Percentiles rank a stretch among this genome's conserved stretches.
Evolutionary conservation across 2,113 vertebrate species (phyloP).

Genomic region (Paedocypris sp.): DNA sequence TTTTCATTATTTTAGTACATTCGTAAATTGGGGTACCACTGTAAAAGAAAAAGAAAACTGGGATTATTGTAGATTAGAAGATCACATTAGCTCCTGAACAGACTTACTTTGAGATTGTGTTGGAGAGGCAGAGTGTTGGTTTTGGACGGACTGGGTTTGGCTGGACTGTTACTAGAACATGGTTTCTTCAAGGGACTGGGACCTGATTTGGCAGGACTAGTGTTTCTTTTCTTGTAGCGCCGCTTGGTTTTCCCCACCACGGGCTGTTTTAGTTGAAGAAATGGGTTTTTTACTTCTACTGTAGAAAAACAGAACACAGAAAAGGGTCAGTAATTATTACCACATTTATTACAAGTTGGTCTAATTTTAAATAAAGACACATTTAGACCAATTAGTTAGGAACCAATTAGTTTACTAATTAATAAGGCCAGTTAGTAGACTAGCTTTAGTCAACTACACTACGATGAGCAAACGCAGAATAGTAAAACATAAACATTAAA

Average conservation of each 20-base stretch:
- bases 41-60: too few species aligned
- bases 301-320: constrained; percentile 11
- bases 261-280: constrained; percentile 68
- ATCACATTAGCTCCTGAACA: neutral
- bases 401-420: too few species aligned
- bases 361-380: too few species aligned
- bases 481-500: too few species aligned
- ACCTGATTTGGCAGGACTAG: constrained; percentile 70
- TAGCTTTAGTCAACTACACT: too few species aligned
- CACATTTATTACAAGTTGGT: too few species aligned
- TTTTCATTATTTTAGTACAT: too few species aligned
- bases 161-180: constrained; percentile 60
- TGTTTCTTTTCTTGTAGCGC: constrained; percentile 70
- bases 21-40: too few species aligned
- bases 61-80: neutral
- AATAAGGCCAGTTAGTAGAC: too few species aligned
- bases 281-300: constrained; percentile 72
- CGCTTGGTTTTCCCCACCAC: constrained; percentile 65
- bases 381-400: too few species aligned
- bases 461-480: too few species aligned
- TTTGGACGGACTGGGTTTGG: constrained; percentile 68
- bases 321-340: neutral
- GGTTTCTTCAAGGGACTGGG: constrained; percentile 76
- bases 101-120: constrained; percentile 65
- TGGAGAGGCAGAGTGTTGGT: constrained; percentile 54